Evolutionary conservation across 2,113 vertebrate species (phyloP).

Genomic region (Montifringilla adamsi): DNA sequence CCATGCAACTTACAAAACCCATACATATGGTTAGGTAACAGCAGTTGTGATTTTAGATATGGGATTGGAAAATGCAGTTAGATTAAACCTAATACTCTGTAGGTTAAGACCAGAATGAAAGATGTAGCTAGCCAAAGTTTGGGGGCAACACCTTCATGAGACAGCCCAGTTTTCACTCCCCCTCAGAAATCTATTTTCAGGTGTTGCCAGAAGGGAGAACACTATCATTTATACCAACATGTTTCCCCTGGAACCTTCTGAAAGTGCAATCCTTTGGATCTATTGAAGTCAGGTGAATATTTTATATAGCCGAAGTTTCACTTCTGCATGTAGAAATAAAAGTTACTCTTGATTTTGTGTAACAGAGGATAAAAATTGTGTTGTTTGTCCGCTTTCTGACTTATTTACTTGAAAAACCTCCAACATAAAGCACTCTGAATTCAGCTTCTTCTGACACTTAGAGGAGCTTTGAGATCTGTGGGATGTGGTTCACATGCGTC

Average conservation of each 20-base stretch:
- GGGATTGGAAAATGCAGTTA: neutral
- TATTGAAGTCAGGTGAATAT: neutral
- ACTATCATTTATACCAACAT: neutral
- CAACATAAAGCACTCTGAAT: neutral
- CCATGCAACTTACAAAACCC: neutral
- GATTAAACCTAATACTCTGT: neutral
- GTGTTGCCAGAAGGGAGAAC: neutral
- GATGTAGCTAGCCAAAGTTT: neutral
- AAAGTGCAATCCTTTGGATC: neutral
- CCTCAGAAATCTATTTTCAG: slow-evolving; percentile 15
- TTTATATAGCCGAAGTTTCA: neutral
- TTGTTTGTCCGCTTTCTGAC: neutral
- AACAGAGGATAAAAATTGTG: neutral
- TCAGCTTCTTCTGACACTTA: neutral
- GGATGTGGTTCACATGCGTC: neutral
- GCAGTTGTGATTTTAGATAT: neutral
- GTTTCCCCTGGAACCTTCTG: neutral
- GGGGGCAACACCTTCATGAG: slow-evolving; percentile 12
- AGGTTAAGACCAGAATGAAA: neutral
- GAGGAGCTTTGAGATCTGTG: neutral
- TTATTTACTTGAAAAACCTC: neutral
- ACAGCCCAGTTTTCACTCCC: neutral
- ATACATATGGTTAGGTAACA: neutral
- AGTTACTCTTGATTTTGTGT: neutral
- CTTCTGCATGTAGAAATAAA: neutral